A percentile compares a stretch with the other conserved stretches of the same genome.
Evolutionary conservation across 2,888 invertebrate species (phyloP).

Genomic region (Rhagium mordax): DNA sequence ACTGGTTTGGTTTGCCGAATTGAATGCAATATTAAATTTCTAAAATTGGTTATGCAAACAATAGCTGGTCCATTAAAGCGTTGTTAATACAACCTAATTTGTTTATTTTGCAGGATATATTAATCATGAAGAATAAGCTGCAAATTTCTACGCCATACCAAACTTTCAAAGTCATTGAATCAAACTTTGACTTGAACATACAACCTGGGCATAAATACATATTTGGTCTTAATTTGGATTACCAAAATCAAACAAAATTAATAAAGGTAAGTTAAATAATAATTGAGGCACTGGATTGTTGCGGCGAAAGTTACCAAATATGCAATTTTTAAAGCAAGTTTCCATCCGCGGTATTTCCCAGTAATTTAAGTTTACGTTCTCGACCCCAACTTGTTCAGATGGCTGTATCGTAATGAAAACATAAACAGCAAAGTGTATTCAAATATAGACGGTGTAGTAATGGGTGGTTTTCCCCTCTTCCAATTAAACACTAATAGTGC

Average conservation of each 20-base stretch:
- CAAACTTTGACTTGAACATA: constrained; percentile 71
- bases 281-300: not conserved
- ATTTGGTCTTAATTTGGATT: constrained; percentile 70
- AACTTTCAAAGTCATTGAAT: constrained; percentile 70
- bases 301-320: not conserved
- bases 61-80: not conserved
- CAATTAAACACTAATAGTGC: too few species aligned
- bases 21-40: not conserved
- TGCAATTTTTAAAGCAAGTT: not conserved
- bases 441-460: not conserved
- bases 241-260: constrained; percentile 68
- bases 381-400: not conserved
- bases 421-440: not conserved
- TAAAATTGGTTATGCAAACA: not conserved
- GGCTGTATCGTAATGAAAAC: not conserved
- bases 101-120: constrained; percentile 65
- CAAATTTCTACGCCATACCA: constrained; percentile 74
- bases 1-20: too few species aligned
- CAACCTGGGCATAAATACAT: constrained; percentile 70
- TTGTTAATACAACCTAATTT: not conserved
- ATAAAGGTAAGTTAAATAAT: constrained; percentile 66
- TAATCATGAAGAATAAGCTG: constrained; percentile 74
- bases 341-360: not conserved
- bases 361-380: not conserved
- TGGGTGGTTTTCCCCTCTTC: too few species aligned